phyloP scores from a whole-genome alignment of 1,140 invertebrate species.

The Heterodera carotae region DNA sequence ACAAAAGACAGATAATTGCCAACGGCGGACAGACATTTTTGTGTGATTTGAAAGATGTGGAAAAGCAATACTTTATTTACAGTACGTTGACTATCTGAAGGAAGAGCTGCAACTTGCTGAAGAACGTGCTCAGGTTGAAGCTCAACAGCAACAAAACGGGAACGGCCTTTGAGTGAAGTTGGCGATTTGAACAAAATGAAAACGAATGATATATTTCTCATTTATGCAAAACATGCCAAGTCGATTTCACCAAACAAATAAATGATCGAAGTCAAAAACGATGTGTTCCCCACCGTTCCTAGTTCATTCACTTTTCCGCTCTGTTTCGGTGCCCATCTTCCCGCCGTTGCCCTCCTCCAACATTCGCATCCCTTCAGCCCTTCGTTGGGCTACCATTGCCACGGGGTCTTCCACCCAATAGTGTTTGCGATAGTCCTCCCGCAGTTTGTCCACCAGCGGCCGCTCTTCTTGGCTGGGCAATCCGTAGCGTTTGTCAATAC shows the following conservation, averaged over 20 bases:
- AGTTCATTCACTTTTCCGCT: neutral
- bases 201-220: no score
- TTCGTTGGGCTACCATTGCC: conserved; percentile 8
- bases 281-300: neutral
- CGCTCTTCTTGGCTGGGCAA: conserved; percentile 45
- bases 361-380: conserved; percentile 1
- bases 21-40: no score
- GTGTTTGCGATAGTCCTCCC: conserved; percentile 48
- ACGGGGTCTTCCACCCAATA: conserved; percentile 32
- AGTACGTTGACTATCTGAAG: conserved; percentile 27
- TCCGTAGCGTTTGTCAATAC: conserved; percentile 59
- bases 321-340: neutral
- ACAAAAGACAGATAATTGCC: no score
- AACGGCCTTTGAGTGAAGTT: neutral
- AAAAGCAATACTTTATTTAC: neutral
- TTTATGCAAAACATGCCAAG: neutral
- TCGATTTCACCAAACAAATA: neutral
- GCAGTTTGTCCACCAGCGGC: conserved; percentile 46
- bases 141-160: conserved; percentile 3
- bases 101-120: conserved; percentile 20
- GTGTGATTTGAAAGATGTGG: neutral
- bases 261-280: conserved; percentile 1
- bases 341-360: neutral
- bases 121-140: neutral
- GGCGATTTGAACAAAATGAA: no score